Evolutionary conservation across 2,888 invertebrate genomes (phyloP).

Genomic region (Labia minor): DNA sequence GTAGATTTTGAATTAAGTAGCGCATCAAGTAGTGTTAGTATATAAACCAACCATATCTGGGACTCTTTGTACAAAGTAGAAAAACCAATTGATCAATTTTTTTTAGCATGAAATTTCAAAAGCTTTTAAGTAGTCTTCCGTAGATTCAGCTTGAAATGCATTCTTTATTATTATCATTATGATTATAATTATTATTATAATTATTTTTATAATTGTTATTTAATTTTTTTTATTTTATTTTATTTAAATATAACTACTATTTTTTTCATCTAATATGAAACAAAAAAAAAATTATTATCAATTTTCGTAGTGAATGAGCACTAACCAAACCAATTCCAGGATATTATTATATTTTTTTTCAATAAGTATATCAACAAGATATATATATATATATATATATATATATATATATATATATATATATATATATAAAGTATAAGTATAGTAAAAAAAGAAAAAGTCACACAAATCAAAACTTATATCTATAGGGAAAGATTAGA

Average conservation of each 20-base stretch:
- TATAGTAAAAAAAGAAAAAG: neutral
- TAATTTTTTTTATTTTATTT: neutral
- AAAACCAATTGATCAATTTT: neutral
- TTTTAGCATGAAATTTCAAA: slow-evolving; percentile 7
- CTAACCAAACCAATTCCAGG: neutral
- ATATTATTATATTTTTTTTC: neutral
- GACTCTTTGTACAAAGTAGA: slow-evolving; percentile 13
- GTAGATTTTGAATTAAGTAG: neutral
- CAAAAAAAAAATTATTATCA: neutral
- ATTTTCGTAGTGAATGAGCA: neutral
- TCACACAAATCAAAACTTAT: too few relatives aligned
- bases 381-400: too few relatives aligned
- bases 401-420: too few relatives aligned
- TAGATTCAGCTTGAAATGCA: neutral
- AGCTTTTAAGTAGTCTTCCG: neutral
- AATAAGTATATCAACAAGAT: neutral
- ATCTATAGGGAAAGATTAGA: too few relatives aligned
- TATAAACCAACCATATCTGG: neutral
- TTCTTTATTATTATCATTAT: neutral
- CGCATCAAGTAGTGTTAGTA: slow-evolving; percentile 4
- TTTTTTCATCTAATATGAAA: neutral
- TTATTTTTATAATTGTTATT: neutral
- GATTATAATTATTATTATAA: neutral
- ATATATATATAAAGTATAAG: too few relatives aligned
- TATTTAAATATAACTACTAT: neutral